A percentile compares a stretch with the other conserved stretches of the same genome.
Evolutionary conservation across 2,888 invertebrate genomes (phyloP).

Genomic region (Odiellus spinosus): DNA sequence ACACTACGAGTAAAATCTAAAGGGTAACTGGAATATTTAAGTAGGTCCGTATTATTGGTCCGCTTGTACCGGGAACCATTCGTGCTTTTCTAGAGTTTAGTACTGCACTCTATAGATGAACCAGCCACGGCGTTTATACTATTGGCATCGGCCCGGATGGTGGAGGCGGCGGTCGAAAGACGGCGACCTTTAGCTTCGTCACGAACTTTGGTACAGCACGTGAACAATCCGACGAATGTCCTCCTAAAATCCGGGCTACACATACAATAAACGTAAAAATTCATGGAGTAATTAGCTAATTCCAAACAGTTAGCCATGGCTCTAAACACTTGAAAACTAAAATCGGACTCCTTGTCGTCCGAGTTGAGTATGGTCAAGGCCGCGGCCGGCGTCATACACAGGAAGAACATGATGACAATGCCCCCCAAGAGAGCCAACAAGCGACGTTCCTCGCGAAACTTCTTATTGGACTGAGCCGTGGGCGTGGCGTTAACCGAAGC

Average conservation of each 20-base stretch:
- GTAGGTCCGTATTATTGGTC: too few relatives aligned
- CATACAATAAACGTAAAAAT: conserved; percentile 35
- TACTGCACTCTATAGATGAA: too few relatives aligned
- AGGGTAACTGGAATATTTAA: too few relatives aligned
- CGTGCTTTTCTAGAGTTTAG: too few relatives aligned
- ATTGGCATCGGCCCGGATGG: too few relatives aligned
- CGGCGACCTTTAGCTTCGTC: too few relatives aligned
- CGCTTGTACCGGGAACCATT: too few relatives aligned
- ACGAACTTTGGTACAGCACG: background rate
- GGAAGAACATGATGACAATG: conserved; percentile 35
- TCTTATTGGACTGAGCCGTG: conserved; percentile 8
- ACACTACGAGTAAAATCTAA: too few relatives aligned
- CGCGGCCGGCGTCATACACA: conserved; percentile 36
- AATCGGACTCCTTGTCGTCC: conserved; percentile 24
- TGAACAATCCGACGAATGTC: conserved; percentile 20
- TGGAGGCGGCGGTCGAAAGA: too few relatives aligned
- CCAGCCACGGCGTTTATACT: too few relatives aligned
- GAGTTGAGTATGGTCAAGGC: conserved; percentile 32
- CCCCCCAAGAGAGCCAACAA: conserved; percentile 33
- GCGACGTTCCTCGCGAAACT: conserved; percentile 33
- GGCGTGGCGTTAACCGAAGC: conserved; percentile 4
- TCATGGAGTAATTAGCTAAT: conserved; percentile 36
- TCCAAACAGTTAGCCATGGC: conserved; percentile 35
- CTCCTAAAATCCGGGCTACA: conserved; percentile 31
- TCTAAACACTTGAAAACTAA: conserved; percentile 31